These are phyloP conservation scores for Thalassophryne amazonica DNA, from an alignment of 2,797 vertebrate species.

Conservation along the genomic window DNA sequence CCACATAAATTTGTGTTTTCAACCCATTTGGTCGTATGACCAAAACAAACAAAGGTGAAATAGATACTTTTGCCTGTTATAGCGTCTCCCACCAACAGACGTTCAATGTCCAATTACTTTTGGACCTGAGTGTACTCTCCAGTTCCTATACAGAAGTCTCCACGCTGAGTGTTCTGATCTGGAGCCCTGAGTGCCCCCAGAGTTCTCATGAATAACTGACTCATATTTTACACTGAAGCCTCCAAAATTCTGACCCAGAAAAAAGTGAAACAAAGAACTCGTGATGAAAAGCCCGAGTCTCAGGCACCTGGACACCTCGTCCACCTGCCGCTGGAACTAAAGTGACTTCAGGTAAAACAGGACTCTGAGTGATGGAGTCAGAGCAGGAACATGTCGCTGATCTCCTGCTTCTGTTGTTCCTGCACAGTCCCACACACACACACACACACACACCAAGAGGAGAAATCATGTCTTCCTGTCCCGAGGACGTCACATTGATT, in stretches of 20 bases:
- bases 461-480: constrained; percentile 64
- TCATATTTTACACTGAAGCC: constrained; percentile 34
- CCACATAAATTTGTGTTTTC: too few species aligned
- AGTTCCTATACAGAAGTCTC: too few species aligned
- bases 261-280: neutral
- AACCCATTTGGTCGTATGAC: too few species aligned
- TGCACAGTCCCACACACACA: constrained; percentile 7
- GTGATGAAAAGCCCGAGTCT: too few species aligned
- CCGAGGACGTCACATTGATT: constrained; percentile 66
- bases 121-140: too few species aligned
- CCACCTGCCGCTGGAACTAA: constrained; percentile 14
- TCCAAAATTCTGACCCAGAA: constrained; percentile 21
- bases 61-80: too few species aligned
- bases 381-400: too few species aligned
- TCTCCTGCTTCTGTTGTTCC: too few species aligned
- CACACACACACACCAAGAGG: constrained; percentile 8
- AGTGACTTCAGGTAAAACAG: too few species aligned
- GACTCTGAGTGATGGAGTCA: constrained; percentile 5
- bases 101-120: too few species aligned
- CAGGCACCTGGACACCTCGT: neutral
- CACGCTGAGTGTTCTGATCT: constrained; percentile 14
- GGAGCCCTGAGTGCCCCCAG: neutral
- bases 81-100: too few species aligned
- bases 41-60: too few species aligned
- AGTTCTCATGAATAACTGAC: constrained; percentile 43